Evolutionary conservation across 2,113 vertebrate species (phyloP).

Genomic region (Oncorhynchus nerka): DNA sequence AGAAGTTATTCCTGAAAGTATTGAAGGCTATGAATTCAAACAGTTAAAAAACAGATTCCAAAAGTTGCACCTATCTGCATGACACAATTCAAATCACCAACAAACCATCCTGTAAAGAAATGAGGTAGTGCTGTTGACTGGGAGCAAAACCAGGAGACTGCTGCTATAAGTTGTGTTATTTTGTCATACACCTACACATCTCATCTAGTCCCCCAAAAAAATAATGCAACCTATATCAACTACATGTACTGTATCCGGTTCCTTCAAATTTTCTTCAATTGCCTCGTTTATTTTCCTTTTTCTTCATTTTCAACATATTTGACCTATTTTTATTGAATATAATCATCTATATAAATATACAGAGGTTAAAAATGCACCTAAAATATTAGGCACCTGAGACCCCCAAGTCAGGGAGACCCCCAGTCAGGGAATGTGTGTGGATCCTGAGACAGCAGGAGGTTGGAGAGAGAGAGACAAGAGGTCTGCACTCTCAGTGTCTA

Average conservation of each 20-base stretch:
- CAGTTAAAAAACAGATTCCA: slow-evolving; percentile 43
- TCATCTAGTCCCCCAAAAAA: slow-evolving; percentile 9
- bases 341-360: slow-evolving; percentile 62
- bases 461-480: slow-evolving; percentile 57
- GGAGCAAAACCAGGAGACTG: slow-evolving; percentile 36
- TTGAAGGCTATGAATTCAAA: slow-evolving; percentile 45
- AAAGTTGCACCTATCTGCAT: slow-evolving; percentile 50
- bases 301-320: slow-evolving; percentile 21
- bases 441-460: slow-evolving; percentile 72
- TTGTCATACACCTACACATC: slow-evolving; percentile 36
- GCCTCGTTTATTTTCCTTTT: slow-evolving; percentile 5
- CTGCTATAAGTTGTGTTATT: slow-evolving; percentile 40
- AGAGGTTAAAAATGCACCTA: slow-evolving; percentile 63
- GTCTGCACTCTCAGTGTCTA: slow-evolving; percentile 58
- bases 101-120: slow-evolving; percentile 64
- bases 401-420: slow-evolving; percentile 22
- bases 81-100: slow-evolving; percentile 49
- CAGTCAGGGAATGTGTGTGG: slow-evolving; percentile 52
- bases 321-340: slow-evolving; percentile 47
- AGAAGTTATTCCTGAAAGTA: slow-evolving; percentile 40
- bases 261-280: slow-evolving; percentile 28
- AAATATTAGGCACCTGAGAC: slow-evolving; percentile 72
- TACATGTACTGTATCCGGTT: slow-evolving; percentile 32
- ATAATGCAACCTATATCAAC: slow-evolving; percentile 13
- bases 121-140: slow-evolving; percentile 77